A percentile compares a stretch with the other conserved stretches of the same genome.
Evolutionary conservation across 1,140 invertebrate species (phyloP).

Genomic region (Thereuonema tuberculata): DNA sequence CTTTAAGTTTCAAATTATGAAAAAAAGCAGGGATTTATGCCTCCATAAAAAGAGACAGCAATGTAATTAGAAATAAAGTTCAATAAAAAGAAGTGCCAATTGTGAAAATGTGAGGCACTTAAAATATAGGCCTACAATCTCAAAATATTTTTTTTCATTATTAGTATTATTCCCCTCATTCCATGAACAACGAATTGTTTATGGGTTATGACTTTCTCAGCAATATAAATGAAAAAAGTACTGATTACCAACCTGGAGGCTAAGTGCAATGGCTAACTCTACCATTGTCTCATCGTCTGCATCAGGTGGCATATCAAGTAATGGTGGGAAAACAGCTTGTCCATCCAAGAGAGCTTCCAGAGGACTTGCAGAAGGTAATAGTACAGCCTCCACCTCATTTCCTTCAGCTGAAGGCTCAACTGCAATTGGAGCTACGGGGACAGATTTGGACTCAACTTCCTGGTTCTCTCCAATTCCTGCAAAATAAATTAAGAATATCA

Average conservation of each 20-base stretch:
- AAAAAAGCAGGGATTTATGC: too few relatives aligned
- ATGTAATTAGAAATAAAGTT: too few relatives aligned
- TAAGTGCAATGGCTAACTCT: slow-evolving; percentile 86
- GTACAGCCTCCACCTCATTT: slow-evolving; percentile 25
- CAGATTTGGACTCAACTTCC: too few relatives aligned
- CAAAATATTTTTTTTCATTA: neutral
- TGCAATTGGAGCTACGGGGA: too few relatives aligned
- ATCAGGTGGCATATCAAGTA: slow-evolving; percentile 78
- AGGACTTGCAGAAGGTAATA: slow-evolving; percentile 34
- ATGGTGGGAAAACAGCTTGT: slow-evolving; percentile 46
- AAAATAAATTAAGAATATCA: too few relatives aligned
- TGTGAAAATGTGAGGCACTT: too few relatives aligned
- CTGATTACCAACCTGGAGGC: slow-evolving; percentile 49
- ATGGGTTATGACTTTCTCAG: neutral
- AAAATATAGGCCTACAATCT: too few relatives aligned
- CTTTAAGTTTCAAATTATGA: too few relatives aligned
- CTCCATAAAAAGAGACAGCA: too few relatives aligned
- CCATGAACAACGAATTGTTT: neutral
- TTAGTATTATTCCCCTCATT: neutral
- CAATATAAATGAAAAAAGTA: neutral
- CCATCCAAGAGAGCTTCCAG: slow-evolving; percentile 54
- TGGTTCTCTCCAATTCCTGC: too few relatives aligned
- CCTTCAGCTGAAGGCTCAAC: neutral
- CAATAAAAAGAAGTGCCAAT: too few relatives aligned
- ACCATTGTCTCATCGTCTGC: slow-evolving; percentile 93